A percentile compares a stretch with the other conserved stretches of the same genome.
Evolutionary conservation across 2,888 invertebrate genomes (phyloP).

Genomic region (Drosophila nigricruria): DNA sequence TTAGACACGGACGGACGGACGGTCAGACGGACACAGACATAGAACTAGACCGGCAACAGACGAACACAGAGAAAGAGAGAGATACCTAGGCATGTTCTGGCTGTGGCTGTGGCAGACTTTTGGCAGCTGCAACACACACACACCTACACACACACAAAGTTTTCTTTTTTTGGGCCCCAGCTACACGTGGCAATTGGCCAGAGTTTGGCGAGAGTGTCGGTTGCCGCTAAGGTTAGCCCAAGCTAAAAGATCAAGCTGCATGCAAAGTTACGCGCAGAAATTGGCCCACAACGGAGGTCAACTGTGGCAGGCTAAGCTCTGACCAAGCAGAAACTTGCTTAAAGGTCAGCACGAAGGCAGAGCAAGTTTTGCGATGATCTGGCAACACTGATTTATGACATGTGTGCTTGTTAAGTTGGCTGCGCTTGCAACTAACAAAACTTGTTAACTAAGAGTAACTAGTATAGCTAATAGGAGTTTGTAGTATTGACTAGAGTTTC

Average conservation of each 20-base stretch:
- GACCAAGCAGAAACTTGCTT: constrained; percentile 9
- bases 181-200: constrained; percentile 73
- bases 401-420: constrained; percentile 13
- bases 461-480: not conserved
- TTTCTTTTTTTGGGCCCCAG: constrained; percentile 44
- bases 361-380: constrained; percentile 7
- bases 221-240: constrained; percentile 39
- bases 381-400: constrained; percentile 11
- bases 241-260: constrained; percentile 44
- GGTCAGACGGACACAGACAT: constrained; percentile 10
- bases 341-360: constrained; percentile 39
- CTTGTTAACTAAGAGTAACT: not conserved
- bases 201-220: constrained; percentile 9
- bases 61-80: constrained; percentile 22
- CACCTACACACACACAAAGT: constrained; percentile 6
- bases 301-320: constrained; percentile 18
- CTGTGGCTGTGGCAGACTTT: constrained; percentile 42
- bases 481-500: not conserved
- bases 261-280: constrained; percentile 38
- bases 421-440: not conserved
- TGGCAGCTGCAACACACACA: constrained; percentile 44
- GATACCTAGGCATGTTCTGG: constrained; percentile 32
- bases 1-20: not conserved
- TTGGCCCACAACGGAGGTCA: constrained; percentile 31
- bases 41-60: constrained; percentile 74